These are phyloP conservation scores for Papilio gigon DNA, from an alignment of 2,888 invertebrate genomes.

Conservation along the genomic window DNA sequence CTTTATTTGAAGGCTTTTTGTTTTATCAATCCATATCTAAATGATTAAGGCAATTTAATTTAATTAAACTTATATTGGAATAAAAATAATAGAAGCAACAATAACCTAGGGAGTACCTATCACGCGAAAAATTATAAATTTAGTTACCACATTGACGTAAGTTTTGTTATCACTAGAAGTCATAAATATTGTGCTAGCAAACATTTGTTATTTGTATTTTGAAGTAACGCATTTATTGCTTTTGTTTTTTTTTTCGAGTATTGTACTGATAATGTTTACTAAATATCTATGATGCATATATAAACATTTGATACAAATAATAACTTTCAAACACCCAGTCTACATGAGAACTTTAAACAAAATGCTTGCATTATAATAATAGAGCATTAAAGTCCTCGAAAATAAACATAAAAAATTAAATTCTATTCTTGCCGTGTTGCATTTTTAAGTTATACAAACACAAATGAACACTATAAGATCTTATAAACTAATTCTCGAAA, in stretches of 20 bases:
- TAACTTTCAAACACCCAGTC: neutral
- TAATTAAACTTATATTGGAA: neutral
- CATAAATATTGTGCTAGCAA: no score
- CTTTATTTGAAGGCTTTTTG: no score
- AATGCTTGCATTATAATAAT: neutral
- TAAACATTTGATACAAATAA: neutral
- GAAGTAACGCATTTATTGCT: neutral
- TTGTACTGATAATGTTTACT: no score
- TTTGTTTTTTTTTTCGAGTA: neutral
- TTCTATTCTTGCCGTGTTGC: neutral
- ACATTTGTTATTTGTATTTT: no score
- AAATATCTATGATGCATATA: neutral
- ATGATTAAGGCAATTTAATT: neutral
- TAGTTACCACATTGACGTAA: no score
- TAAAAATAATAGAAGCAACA: neutral
- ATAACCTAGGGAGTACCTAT: no score
- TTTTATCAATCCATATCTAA: neutral
- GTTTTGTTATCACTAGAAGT: no score
- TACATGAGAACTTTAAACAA: neutral
- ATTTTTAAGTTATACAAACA: neutral
- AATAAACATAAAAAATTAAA: conserved; percentile 9
- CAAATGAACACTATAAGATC: neutral
- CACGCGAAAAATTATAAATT: no score
- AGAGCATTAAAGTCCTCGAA: conserved; percentile 5
- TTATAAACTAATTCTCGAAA: neutral